Conservation (phyloP, 92 coral and sea anemone genomes). For the Muricea muricata region DNA sequence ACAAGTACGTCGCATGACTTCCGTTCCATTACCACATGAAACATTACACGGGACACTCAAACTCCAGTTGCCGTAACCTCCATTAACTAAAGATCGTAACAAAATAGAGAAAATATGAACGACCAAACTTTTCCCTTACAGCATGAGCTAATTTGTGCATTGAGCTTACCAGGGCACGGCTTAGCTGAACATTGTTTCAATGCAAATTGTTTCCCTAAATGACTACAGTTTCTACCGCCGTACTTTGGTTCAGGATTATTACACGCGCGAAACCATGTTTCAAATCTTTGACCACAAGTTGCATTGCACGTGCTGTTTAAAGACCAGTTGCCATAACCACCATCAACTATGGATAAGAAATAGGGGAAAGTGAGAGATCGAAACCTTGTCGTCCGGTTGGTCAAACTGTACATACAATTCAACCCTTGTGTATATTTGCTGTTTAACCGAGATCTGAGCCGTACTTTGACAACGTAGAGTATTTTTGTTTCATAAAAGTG, state of each 20-base stretch:
- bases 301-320: not conserved
- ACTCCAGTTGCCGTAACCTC: not conserved
- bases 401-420: too few species aligned
- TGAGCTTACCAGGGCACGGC: not conserved
- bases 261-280: not conserved
- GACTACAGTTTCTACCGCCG: not conserved
- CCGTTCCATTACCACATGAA: not conserved
- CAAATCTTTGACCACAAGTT: not conserved
- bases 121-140: too few species aligned
- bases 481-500: too few species aligned
- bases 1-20: not conserved
- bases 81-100: not conserved
- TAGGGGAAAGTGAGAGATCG: too few species aligned
- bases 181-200: not conserved
- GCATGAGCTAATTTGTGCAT: too few species aligned
- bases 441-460: too few species aligned
- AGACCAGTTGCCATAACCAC: conserved; percentile 3
- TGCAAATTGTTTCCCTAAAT: not conserved
- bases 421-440: too few species aligned
- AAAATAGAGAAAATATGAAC: not conserved
- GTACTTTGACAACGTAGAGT: too few species aligned
- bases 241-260: not conserved
- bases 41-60: not conserved
- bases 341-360: not conserved
- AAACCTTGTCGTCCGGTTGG: too few species aligned